Conservation (phyloP, 1,140 invertebrate species). For the Drosophila kepulauana region DNA sequence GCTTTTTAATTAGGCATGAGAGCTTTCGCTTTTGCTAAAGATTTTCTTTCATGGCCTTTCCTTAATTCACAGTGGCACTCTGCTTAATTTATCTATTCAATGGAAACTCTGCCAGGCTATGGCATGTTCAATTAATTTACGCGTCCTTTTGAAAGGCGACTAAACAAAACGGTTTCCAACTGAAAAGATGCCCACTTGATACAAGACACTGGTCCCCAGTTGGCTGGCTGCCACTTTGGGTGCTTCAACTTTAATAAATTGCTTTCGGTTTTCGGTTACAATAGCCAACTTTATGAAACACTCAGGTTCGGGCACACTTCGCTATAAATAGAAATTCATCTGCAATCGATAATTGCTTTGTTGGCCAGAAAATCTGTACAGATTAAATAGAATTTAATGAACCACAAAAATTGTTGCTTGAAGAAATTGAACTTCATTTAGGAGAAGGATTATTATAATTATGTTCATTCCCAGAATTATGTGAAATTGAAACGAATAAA, state of each 20-base stretch:
- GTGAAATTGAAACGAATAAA: too few species aligned
- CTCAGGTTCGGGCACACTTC: neutral
- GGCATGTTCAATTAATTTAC: constrained; percentile 62
- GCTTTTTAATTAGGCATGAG: constrained; percentile 69
- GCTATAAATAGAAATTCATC: constrained; percentile 51
- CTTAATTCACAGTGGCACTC: constrained; percentile 40
- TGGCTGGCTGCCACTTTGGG: neutral
- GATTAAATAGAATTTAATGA: constrained; percentile 55
- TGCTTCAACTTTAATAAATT: constrained; percentile 51
- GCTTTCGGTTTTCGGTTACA: constrained; percentile 52
- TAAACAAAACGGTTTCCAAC: constrained; percentile 31
- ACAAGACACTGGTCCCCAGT: constrained; percentile 3
- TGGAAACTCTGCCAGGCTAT: constrained; percentile 1
- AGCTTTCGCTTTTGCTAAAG: constrained; percentile 50
- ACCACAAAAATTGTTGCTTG: constrained; percentile 25
- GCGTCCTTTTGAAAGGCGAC: constrained; percentile 35
- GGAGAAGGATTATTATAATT: neutral
- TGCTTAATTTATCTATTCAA: constrained; percentile 58
- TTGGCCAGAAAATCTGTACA: constrained; percentile 45
- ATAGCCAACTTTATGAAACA: constrained; percentile 25
- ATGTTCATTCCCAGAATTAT: neutral
- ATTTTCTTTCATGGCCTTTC: constrained; percentile 30
- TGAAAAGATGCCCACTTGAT: constrained; percentile 16
- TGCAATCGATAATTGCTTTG: constrained; percentile 68
- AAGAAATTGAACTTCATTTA: neutral